Base-by-base conservation (phyloP, 2,888 invertebrate species). In the Drosophila barbarae region DNA sequence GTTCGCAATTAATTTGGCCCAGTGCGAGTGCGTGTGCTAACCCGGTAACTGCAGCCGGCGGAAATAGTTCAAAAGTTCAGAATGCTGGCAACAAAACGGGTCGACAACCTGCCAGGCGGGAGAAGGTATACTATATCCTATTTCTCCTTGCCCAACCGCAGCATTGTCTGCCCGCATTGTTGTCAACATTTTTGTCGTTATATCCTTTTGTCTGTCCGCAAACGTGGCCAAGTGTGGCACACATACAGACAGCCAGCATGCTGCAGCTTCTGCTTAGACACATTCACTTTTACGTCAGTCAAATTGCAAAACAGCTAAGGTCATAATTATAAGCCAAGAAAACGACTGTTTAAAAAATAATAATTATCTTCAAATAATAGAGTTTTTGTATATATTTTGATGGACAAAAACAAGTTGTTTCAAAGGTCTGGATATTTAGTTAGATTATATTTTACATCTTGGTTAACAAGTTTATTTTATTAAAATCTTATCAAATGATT, bases 21-120 rank as follows among this genome's bases (percentile, higher is more conserved):
- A 39, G 44, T 69, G 60, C 69, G 69, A 32, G 61, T 32, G 36
- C 32, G 44, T 46, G 59, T 32, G 51, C 23, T 36, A 63, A 41
- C 38, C 51, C 41, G 71, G 54, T 44, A 72, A 36, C 61, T 23
- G 53, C 47, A 54, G 42, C 53, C 59, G 67, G 65, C 65, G 84
- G 73, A 85, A 85, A 83, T 73, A 75, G 85, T 75, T 85, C 69
- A 75, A 73, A 80, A 80, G 81, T 85, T 83, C 69, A 72, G 77
- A 41, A 53, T 52, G 63, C 57, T 61, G 69, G 56, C 69, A 74
- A 60, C 65, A 9, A 42, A 77, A 69, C 73, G 61, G 82, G 70
- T 70, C 70, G 76, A 42, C 69, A 70, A 65, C 69, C 70, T 64
- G 42, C 47, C 50, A 41, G n/a, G 15, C 12, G 15, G 23, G 18